phyloP scores from a whole-genome alignment of 2,888 invertebrate species.

The Galerucella calmariensis region DNA sequence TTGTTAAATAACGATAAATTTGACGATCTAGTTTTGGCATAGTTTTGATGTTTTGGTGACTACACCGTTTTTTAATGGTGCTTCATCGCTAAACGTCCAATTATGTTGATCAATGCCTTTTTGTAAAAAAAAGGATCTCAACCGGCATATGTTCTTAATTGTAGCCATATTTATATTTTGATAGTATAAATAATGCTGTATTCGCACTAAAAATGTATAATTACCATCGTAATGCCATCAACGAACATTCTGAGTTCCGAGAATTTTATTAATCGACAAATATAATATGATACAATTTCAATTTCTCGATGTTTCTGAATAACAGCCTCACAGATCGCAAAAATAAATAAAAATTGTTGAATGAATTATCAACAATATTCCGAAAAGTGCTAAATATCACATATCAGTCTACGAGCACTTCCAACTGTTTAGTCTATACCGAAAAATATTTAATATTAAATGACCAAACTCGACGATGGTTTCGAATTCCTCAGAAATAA shows the following conservation, averaged over 20 bases:
- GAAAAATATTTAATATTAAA: slow-evolving; percentile 41
- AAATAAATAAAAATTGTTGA: slow-evolving; percentile 29
- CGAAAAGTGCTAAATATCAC: slow-evolving; percentile 47
- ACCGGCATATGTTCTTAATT: no score
- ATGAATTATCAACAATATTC: slow-evolving; percentile 45
- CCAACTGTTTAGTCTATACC: slow-evolving; percentile 47
- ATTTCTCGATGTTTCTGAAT: slow-evolving; percentile 1
- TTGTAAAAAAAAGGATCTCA: no score
- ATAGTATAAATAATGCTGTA: not conserved
- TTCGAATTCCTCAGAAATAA: slow-evolving; percentile 40
- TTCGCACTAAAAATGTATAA: not conserved
- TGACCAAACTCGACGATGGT: slow-evolving; percentile 37
- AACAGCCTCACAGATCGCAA: slow-evolving; percentile 21
- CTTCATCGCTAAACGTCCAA: no score
- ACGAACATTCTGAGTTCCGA: not conserved
- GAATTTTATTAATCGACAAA: not conserved
- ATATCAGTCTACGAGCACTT: slow-evolving; percentile 42
- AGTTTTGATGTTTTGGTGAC: no score
- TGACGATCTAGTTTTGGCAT: no score
- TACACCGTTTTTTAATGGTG: no score
- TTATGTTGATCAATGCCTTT: no score
- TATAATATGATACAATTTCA: not conserved
- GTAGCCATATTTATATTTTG: no score
- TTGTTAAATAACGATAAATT: no score
- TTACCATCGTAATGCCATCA: not conserved